These are phyloP conservation scores for Scaptomyza hsui DNA, from an alignment of 1,140 invertebrate species.

Conservation along the genomic window DNA sequence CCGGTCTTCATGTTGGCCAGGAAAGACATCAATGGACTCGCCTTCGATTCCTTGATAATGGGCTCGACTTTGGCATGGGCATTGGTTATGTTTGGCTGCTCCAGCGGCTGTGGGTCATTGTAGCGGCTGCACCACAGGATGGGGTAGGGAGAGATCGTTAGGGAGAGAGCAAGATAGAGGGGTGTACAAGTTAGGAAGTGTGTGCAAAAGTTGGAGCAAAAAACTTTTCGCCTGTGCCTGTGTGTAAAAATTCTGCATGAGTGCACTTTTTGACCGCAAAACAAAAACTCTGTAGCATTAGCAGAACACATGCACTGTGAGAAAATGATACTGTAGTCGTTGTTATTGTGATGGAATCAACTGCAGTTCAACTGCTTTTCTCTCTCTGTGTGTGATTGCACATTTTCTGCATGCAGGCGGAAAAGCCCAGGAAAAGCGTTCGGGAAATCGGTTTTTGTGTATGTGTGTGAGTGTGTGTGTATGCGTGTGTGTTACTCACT, in stretches of 20 bases:
- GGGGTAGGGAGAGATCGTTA: slow-evolving; percentile 6
- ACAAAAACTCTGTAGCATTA: slow-evolving; percentile 60
- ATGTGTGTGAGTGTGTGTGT: background rate
- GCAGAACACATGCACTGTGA: slow-evolving; percentile 31
- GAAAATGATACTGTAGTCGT: too few species aligned
- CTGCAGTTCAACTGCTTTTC: too few species aligned
- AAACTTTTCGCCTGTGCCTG: slow-evolving; percentile 55
- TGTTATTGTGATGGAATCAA: too few species aligned
- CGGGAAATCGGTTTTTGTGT: background rate
- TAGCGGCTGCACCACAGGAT: slow-evolving; percentile 58
- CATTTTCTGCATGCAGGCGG: background rate
- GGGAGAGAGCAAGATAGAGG: background rate
- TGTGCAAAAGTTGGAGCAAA: slow-evolving; percentile 84
- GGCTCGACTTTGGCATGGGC: slow-evolving; percentile 81
- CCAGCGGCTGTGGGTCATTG: slow-evolving; percentile 83
- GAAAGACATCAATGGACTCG: slow-evolving; percentile 86
- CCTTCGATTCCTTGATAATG: slow-evolving; percentile 84
- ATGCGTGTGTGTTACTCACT: slow-evolving; percentile 67
- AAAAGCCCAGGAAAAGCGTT: too few species aligned
- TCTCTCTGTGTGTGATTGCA: slow-evolving; percentile 24
- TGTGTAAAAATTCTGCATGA: slow-evolving; percentile 70
- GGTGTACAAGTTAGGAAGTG: slow-evolving; percentile 27
- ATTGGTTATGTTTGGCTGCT: slow-evolving; percentile 79
- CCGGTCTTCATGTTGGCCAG: slow-evolving; percentile 86
- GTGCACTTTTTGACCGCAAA: slow-evolving; percentile 80